These are phyloP conservation scores for Latheticus oryzae DNA, from an alignment of 2,888 invertebrate species.

Conservation along the genomic window DNA sequence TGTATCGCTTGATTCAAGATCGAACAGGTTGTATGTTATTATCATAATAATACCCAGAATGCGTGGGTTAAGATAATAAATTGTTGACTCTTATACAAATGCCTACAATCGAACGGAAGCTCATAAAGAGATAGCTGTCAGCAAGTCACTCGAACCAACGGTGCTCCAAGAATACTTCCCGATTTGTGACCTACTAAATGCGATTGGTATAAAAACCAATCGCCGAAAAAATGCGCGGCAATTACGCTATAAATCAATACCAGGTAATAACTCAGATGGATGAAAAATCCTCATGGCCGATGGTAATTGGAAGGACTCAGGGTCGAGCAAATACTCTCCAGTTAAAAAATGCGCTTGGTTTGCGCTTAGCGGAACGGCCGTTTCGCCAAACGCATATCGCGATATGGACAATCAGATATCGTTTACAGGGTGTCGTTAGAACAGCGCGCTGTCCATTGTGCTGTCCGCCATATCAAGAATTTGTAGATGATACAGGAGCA, in stretches of 20 bases:
- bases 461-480: conserved; percentile 63
- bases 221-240: conserved; percentile 5
- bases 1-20: conserved; percentile 55
- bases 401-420: conserved; percentile 63
- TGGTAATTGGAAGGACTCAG: conserved; percentile 19
- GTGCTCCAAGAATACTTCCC: conserved; percentile 3
- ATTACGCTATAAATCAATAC: conserved; percentile 14
- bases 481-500: conserved; percentile 62
- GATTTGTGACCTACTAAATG: too few relatives aligned
- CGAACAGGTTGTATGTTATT: conserved; percentile 50
- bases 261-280: conserved; percentile 19
- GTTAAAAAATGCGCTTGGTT: conserved; percentile 41
- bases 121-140: too few relatives aligned
- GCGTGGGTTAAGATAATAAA: conserved; percentile 56
- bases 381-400: conserved; percentile 58
- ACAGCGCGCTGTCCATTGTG: conserved; percentile 64
- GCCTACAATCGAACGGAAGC: conserved; percentile 29
- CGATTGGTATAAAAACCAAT: too few relatives aligned
- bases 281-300: conserved; percentile 13
- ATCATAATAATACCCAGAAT: conserved; percentile 58
- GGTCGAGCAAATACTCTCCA: conserved; percentile 36
- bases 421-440: conserved; percentile 63
- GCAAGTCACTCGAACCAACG: not conserved
- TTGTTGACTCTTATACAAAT: conserved; percentile 42
- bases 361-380: conserved; percentile 49